Percentiles rank a stretch among this genome's conserved stretches.
Evolutionary conservation across 2,797 vertebrate species (phyloP).

Genomic region (Rhinophrynus dorsalis): DNA sequence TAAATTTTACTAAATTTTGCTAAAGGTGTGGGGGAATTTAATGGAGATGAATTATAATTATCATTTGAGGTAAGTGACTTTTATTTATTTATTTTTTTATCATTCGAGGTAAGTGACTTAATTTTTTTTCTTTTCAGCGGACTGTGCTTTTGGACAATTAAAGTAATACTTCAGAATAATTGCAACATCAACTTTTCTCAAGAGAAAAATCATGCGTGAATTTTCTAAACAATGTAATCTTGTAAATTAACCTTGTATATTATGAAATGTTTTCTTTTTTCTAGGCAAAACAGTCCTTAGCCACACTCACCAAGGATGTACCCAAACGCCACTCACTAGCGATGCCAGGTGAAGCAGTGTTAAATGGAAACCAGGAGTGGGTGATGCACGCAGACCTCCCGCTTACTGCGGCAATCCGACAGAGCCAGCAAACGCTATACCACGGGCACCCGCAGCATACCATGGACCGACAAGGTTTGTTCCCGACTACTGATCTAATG

Average conservation of each 20-base stretch:
- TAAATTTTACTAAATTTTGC: too few relatives aligned
- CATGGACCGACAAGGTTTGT: slow-evolving; percentile 84
- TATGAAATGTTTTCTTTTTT: slow-evolving; percentile 9
- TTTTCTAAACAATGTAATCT: too few relatives aligned
- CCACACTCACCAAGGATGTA: slow-evolving; percentile 92
- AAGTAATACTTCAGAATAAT: too few relatives aligned
- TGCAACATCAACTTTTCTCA: too few relatives aligned
- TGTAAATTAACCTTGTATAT: neutral
- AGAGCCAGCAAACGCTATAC: slow-evolving; percentile 96
- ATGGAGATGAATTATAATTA: too few relatives aligned
- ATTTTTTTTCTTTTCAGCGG: too few relatives aligned
- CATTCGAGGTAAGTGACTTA: too few relatives aligned
- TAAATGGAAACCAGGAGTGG: slow-evolving; percentile 97
- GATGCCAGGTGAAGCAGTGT: slow-evolving; percentile 87
- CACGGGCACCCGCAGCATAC: slow-evolving; percentile 87
- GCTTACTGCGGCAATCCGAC: slow-evolving; percentile 93
- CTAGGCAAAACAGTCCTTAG: slow-evolving; percentile 95
- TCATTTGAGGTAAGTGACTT: too few relatives aligned
- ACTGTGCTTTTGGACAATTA: too few relatives aligned
- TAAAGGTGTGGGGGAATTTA: too few relatives aligned
- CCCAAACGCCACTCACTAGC: slow-evolving; percentile 92
- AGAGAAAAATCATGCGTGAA: too few relatives aligned
- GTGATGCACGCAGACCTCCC: slow-evolving; percentile 93
- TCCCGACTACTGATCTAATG: neutral
- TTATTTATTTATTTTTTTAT: too few relatives aligned